These are phyloP conservation scores for Periophthalmus magnuspinnatus DNA, from an alignment of 2,797 vertebrate species.

Conservation along the genomic window DNA sequence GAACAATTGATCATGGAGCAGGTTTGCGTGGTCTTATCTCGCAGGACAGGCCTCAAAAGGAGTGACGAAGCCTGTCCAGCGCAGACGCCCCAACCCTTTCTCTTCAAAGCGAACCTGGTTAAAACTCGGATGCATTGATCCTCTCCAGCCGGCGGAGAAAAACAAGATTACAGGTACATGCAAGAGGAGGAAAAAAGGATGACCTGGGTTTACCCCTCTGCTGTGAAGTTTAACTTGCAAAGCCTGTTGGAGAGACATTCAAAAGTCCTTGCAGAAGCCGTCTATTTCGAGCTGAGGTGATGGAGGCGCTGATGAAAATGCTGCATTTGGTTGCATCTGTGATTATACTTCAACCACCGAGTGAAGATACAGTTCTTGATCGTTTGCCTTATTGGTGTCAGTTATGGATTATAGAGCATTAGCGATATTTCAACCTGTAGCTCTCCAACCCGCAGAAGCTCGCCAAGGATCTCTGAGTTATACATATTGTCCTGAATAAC, in stretches of 20 bases:
- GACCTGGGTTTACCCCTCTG: slow-evolving; percentile 1
- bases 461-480: no score
- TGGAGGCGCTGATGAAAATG: background rate
- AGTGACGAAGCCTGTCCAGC: slow-evolving; percentile 55
- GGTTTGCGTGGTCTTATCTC: slow-evolving; percentile 60
- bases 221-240: slow-evolving; percentile 11
- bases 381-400: no score
- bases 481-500: no score
- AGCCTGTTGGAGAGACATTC: slow-evolving; percentile 2
- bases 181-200: slow-evolving; percentile 27
- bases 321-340: background rate
- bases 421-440: no score
- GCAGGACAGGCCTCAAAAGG: slow-evolving; percentile 53
- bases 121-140: slow-evolving; percentile 52
- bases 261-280: background rate
- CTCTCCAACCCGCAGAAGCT: no score
- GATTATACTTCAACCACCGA: no score
- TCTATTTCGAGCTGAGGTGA: background rate
- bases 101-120: slow-evolving; percentile 50
- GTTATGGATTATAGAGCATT: no score
- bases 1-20: slow-evolving; percentile 61
- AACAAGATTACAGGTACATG: slow-evolving; percentile 41
- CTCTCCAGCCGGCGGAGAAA: slow-evolving; percentile 24
- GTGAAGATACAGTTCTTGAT: no score
- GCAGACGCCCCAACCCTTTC: slow-evolving; percentile 47